Evolutionary conservation across 2,113 vertebrate species (phyloP), one percentile per base, ranked within the genome.

Genomic region (Puma concolor): DNA sequence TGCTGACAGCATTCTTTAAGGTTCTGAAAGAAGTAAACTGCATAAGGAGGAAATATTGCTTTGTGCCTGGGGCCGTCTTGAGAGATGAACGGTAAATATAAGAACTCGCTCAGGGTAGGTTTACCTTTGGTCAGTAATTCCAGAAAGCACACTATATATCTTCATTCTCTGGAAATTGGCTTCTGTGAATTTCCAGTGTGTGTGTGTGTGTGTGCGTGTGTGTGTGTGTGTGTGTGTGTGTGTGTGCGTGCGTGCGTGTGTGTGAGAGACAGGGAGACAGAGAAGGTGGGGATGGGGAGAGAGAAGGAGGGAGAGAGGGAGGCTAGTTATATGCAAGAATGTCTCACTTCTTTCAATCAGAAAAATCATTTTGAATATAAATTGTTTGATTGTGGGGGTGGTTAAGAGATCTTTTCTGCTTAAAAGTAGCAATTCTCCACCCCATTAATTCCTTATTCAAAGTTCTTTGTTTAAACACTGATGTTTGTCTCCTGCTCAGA

Each of bases 381-480:
- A 74, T 63, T 90, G 52, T 92, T 97, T 96, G 90, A 93, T 91
- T 84, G 72, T 69, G 48, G 44, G 27, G 41, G 57, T 88, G 57
- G 48, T 96, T 94, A 80, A 67, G 67, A 57, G 36, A 79, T 86
- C 12, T 69, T 95, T 96, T 97, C 92, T 95, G 64, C 64, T 88
- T 96, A 93, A 91, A 95, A 96, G 88, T 48, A 97, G 94, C 90
- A 96, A 60, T 98, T 97, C 97, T 91, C 85, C 33, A 69, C 76
- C 38, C 90, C 90, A 96, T 97, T 98, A 97, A 96, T 96, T 95
- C 60, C 64, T 60, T 88, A 94, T 93, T 94, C 90, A 94, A 69
- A 97, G 25, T 91, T 97, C 60, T 54, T 95, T 95, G 86, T 94
- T 98, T 97, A 95, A 98, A 94, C 41, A 60, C 44, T 8, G 7